Conservation (phyloP, 2,113 vertebrate genomes). For the Dicaeum eximium region DNA sequence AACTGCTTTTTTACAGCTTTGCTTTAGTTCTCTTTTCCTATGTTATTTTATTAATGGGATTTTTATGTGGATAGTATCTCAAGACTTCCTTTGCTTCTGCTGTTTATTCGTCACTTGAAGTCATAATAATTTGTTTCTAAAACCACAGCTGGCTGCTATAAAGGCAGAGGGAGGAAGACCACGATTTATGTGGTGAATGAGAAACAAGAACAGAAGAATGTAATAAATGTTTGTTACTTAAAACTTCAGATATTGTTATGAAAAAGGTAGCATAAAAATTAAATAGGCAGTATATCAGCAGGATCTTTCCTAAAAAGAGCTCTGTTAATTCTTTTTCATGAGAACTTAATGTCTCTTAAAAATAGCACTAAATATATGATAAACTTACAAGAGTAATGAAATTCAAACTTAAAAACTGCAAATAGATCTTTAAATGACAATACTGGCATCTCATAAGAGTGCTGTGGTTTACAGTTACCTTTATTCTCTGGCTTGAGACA, state of each 20-base stretch:
- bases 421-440: not conserved
- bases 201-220: conserved; percentile 19
- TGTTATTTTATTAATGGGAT: conserved; percentile 6
- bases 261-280: conserved; percentile 36
- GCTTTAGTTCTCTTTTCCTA: not conserved
- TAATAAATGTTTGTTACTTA: conserved; percentile 20
- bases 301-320: conserved; percentile 2
- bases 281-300: conserved; percentile 40
- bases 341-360: not conserved
- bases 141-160: conserved; percentile 38
- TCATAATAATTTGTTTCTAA: conserved; percentile 43
- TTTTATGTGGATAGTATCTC: conserved; percentile 17
- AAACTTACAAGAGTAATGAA: conserved; percentile 14
- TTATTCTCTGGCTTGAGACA: not conserved
- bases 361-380: not conserved
- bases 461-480: not conserved
- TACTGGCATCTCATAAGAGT: not conserved
- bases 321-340: not conserved
- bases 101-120: conserved; percentile 30
- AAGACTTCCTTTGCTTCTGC: conserved; percentile 28
- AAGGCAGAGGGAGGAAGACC: conserved; percentile 31
- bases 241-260: conserved; percentile 10
- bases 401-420: conserved; percentile 11
- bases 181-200: conserved; percentile 17
- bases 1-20: not conserved